phyloP scores from a whole-genome alignment of 2,888 invertebrate species.

The Pachymerium ferrugineum region DNA sequence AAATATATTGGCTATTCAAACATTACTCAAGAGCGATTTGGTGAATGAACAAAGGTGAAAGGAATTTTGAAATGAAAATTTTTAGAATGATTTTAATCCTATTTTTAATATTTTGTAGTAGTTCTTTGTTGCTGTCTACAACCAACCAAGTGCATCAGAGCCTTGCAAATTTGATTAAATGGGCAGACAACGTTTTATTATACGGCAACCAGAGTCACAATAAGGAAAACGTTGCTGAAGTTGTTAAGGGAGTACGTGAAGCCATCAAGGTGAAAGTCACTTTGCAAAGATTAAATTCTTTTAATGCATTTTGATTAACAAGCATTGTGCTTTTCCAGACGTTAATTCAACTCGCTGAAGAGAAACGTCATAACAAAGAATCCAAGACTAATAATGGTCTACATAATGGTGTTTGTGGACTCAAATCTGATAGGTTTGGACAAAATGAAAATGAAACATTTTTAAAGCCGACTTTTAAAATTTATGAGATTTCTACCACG shows the following conservation, averaged over 20 bases:
- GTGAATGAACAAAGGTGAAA: constrained; percentile 54
- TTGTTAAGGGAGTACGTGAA: constrained; percentile 65
- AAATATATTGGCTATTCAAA: constrained; percentile 80
- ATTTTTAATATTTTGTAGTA: constrained; percentile 45
- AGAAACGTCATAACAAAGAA: constrained; percentile 62
- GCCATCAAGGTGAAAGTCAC: constrained; percentile 62
- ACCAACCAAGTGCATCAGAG: constrained; percentile 81
- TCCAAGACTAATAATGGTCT: constrained; percentile 32
- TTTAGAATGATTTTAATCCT: not conserved
- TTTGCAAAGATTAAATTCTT: no score
- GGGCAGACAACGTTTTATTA: constrained; percentile 84
- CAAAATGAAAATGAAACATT: no score
- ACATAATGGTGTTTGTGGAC: constrained; percentile 35
- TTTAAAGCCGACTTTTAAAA: no score
- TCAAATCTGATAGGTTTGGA: constrained; percentile 39
- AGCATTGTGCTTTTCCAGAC: constrained; percentile 53
- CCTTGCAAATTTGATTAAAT: constrained; percentile 75
- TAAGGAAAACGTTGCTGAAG: constrained; percentile 61
- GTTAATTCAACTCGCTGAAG: constrained; percentile 70
- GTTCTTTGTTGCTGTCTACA: constrained; percentile 67
- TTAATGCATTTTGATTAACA: not conserved
- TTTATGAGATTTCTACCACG: no score
- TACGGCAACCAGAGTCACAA: constrained; percentile 63
- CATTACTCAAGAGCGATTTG: constrained; percentile 53
- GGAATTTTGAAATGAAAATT: not conserved